Conservation (phyloP, 2,888 invertebrate genomes). For the Amiota communis region DNA sequence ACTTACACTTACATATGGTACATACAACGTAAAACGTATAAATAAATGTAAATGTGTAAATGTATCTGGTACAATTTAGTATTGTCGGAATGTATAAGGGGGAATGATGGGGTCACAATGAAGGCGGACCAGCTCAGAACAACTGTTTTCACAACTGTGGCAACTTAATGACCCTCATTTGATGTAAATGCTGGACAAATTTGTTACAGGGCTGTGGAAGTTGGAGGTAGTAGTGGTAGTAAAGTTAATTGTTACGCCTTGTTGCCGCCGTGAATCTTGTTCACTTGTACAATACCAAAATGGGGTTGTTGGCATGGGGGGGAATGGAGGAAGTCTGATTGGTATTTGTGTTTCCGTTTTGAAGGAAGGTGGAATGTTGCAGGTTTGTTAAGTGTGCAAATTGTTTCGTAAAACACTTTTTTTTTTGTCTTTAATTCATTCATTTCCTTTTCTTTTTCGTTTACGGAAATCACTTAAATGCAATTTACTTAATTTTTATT, state of each 20-base stretch:
- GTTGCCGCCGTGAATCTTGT: neutral
- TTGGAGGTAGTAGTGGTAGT: neutral
- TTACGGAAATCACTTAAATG: conserved; percentile 20
- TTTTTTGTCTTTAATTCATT: conserved; percentile 35
- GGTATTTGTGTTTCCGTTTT: conserved; percentile 34
- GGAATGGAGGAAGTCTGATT: neutral
- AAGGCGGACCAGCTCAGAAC: neutral
- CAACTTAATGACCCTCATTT: conserved; percentile 26
- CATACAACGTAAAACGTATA: no score
- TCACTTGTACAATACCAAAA: neutral
- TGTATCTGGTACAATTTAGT: no score
- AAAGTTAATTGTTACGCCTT: conserved; percentile 17
- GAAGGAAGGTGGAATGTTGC: conserved; percentile 51
- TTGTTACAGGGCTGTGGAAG: neutral
- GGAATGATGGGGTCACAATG: neutral
- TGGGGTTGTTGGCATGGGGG: neutral
- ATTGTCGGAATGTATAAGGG: neutral
- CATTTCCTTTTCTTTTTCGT: neutral
- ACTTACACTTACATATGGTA: no score
- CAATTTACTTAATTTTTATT: neutral
- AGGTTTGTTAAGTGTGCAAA: conserved; percentile 55
- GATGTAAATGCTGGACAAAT: conserved; percentile 8
- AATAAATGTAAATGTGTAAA: no score
- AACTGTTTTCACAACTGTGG: neutral
- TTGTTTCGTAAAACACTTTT: conserved; percentile 52